phyloP scores from a whole-genome alignment of 2,888 invertebrate species.

The Augiades crinisus region DNA sequence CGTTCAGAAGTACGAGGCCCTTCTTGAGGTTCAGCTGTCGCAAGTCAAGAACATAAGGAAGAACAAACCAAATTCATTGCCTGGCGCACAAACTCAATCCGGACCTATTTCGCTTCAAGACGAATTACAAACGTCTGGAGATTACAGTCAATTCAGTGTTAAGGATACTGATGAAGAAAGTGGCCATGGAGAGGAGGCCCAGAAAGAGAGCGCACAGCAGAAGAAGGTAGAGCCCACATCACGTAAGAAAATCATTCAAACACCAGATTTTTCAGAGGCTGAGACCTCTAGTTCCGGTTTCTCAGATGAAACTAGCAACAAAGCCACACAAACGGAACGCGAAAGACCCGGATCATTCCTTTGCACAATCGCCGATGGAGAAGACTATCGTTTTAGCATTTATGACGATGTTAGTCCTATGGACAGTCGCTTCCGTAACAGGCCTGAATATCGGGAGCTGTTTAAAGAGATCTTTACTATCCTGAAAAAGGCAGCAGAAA shows the following conservation, averaged over 20 bases:
- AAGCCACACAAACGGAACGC: conserved; percentile 90
- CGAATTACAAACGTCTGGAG: conserved; percentile 88
- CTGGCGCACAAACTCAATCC: conserved; percentile 56
- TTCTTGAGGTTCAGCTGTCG: conserved; percentile 88
- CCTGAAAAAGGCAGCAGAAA: conserved; percentile 91
- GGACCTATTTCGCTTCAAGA: conserved; percentile 84
- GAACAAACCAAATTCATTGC: conserved; percentile 51
- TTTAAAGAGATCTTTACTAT: conserved; percentile 93
- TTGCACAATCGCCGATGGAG: conserved; percentile 92
- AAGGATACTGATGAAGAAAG: conserved; percentile 85
- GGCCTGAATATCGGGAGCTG: conserved; percentile 89
- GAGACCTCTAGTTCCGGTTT: conserved; percentile 93
- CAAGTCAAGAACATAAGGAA: conserved; percentile 79
- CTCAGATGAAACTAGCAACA: conserved; percentile 91
- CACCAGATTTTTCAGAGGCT: conserved; percentile 92
- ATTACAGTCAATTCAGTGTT: conserved; percentile 84
- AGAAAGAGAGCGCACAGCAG: conserved; percentile 70
- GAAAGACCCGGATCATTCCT: conserved; percentile 89
- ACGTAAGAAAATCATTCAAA: conserved; percentile 84
- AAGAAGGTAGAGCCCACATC: conserved; percentile 65
- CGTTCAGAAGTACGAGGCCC: conserved; percentile 92
- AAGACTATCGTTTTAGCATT: conserved; percentile 92
- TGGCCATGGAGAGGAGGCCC: conserved; percentile 80
- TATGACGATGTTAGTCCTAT: conserved; percentile 90
- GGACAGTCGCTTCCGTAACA: conserved; percentile 90